Base-by-base conservation (phyloP, 2,888 invertebrate species). In the Drosophila anomalata region DNA sequence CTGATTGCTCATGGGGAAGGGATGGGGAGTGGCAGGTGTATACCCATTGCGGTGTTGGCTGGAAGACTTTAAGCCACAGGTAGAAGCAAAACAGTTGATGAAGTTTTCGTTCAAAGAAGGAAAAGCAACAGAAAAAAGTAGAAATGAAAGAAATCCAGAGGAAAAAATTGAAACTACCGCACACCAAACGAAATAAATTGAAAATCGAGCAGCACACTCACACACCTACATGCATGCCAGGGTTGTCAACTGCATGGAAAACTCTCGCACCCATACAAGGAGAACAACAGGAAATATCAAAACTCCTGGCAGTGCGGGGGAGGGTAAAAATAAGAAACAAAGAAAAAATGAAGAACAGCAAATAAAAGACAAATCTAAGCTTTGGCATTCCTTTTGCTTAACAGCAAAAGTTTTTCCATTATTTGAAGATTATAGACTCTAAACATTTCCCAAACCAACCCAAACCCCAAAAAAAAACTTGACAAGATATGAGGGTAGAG, bases 331-430 rank as follows among this genome's bases (percentile, higher is more conserved):
- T 61, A 46, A 73, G 50, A 58, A 47, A 54, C 39, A 51, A 46
- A 61, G n/a, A 42, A 50, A 67, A 59, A 62, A 51, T 60, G 57
- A 48, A 46, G 44, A 70, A 71, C 44, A 17, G 12, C 53, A 72
- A 60, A 75, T 60, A 69, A 56, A 46, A 36, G 67, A 59, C 66
- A 74, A 86, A 79, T 84, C 84, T 85, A 84, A 84, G 84, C 84
- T 87, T 76, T 79, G 83, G 86, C 83, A 87, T 84, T 89, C 77
- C 86, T 86, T 75, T 85, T 87, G 88, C 88, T 88, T 86, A 89
- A 89, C 89, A 89, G 88, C 84, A 87, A 88, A 89, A 89, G 85
- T 89, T 89, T 89, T 89, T 89, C 89, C 89, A 89, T 89, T 89
- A 89, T 89, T 89, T 88, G 88, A 88, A 89, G 89, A 89, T 89